Percentiles rank a stretch among this genome's conserved stretches.
Conservation (phyloP, 92 coral and sea anemone genomes). For the Muricea muricata region DNA sequence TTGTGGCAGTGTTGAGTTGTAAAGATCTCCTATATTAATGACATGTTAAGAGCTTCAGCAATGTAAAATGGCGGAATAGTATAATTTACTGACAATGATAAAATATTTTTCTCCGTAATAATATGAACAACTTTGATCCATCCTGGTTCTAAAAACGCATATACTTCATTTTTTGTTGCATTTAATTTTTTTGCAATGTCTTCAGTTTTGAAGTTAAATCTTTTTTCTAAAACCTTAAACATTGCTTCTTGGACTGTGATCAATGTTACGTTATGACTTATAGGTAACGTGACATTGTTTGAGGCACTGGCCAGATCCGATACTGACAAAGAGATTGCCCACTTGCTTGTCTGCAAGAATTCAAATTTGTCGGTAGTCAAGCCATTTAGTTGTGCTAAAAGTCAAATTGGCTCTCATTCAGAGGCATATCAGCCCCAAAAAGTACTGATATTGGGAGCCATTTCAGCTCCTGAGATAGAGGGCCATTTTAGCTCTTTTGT, state of each 20-base stretch:
- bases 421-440: too few species aligned
- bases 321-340: slow-evolving; percentile 26
- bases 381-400: neutral
- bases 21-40: slow-evolving; percentile 4
- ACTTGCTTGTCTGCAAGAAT: slow-evolving; percentile 27
- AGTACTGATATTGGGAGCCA: too few species aligned
- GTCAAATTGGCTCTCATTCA: too few species aligned
- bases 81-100: neutral
- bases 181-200: slow-evolving; percentile 26
- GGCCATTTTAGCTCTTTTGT: too few species aligned
- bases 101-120: slow-evolving; percentile 34
- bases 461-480: too few species aligned
- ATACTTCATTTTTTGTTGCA: neutral
- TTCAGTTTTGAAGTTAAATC: slow-evolving; percentile 31
- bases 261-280: neutral
- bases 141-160: slow-evolving; percentile 28
- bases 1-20: slow-evolving; percentile 32
- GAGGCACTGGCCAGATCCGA: slow-evolving; percentile 19
- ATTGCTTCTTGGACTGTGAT: slow-evolving; percentile 24
- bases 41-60: slow-evolving; percentile 37
- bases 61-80: slow-evolving; percentile 26
- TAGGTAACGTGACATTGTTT: slow-evolving; percentile 5
- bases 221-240: slow-evolving; percentile 33
- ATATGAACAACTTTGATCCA: slow-evolving; percentile 28
- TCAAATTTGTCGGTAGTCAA: slow-evolving; percentile 2